Evolutionary conservation across 1,140 invertebrate species (phyloP).

Genomic region (Sarcophaga bullata): DNA sequence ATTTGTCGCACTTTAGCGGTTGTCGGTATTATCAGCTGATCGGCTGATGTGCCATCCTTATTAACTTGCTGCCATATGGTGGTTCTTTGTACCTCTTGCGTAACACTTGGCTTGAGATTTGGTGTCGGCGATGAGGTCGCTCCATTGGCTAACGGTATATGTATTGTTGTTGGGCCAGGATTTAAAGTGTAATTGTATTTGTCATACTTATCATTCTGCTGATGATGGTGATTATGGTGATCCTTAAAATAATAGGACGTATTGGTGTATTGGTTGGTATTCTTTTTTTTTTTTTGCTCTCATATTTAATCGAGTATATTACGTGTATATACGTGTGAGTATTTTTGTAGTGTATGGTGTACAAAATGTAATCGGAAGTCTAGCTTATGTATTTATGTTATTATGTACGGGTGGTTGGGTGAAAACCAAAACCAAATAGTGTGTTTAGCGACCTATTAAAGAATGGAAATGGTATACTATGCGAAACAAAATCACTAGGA

Average conservation of each 20-base stretch:
- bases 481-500: too few species aligned
- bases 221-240: conserved; percentile 48
- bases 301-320: neutral
- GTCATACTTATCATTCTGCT: conserved; percentile 24
- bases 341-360: too few species aligned
- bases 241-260: conserved; percentile 56
- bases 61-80: conserved; percentile 94
- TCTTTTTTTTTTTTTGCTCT: neutral
- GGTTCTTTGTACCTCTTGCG: conserved; percentile 90
- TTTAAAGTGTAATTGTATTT: conserved; percentile 29
- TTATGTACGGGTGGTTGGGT: too few species aligned
- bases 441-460: too few species aligned
- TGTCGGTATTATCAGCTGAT: conserved; percentile 37
- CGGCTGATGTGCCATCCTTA: conserved; percentile 58
- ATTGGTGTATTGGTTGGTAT: conserved; percentile 7
- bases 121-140: conserved; percentile 56
- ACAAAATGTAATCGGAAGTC: neutral
- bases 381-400: neutral
- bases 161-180: conserved; percentile 56
- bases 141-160: conserved; percentile 82
- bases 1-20: conserved; percentile 59
- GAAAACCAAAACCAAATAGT: too few species aligned
- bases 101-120: conserved; percentile 73
- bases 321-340: neutral
- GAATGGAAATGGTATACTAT: too few species aligned